Conservation (phyloP, 2,888 invertebrate genomes). For the Anoncus sp. region DNA sequence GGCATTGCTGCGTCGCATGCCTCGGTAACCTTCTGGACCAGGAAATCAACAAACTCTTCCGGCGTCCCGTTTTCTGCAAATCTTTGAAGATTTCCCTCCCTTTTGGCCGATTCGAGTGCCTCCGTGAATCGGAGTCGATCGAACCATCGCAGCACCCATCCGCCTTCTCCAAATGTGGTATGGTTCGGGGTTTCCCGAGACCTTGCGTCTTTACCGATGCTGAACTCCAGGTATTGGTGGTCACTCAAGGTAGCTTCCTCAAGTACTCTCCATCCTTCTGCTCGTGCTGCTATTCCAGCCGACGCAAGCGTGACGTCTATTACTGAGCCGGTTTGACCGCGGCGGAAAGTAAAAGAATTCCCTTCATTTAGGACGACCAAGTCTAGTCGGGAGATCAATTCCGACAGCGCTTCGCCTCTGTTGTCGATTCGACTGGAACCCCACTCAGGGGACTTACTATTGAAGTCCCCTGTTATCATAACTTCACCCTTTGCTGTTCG, state of each 20-base stretch:
- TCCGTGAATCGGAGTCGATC: neutral
- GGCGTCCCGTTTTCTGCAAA: slow-evolving; percentile 2
- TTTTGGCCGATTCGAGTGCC: slow-evolving; percentile 13
- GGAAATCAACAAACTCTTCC: slow-evolving; percentile 6
- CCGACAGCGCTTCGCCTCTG: slow-evolving; percentile 44
- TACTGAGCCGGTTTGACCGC: slow-evolving; percentile 11
- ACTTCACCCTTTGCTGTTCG: slow-evolving; percentile 16
- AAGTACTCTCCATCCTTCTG: slow-evolving; percentile 25
- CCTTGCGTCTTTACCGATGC: neutral
- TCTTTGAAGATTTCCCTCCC: slow-evolving; percentile 7
- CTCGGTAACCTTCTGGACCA: neutral
- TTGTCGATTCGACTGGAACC: slow-evolving; percentile 41
- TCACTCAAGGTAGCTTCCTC: slow-evolving; percentile 46
- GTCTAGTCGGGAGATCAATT: slow-evolving; percentile 20
- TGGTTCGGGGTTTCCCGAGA: no score
- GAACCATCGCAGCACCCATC: slow-evolving; percentile 20
- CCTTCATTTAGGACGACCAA: slow-evolving; percentile 39
- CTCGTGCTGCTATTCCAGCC: neutral
- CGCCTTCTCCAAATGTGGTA: neutral
- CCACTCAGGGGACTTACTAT: slow-evolving; percentile 52
- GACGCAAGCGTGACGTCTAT: slow-evolving; percentile 14
- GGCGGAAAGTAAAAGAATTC: slow-evolving; percentile 23
- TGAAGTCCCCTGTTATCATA: slow-evolving; percentile 53
- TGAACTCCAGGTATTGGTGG: slow-evolving; percentile 25
- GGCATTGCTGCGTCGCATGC: slow-evolving; percentile 38